Conservation (phyloP, 2,797 vertebrate genomes). For the Darevskia mixta region DNA sequence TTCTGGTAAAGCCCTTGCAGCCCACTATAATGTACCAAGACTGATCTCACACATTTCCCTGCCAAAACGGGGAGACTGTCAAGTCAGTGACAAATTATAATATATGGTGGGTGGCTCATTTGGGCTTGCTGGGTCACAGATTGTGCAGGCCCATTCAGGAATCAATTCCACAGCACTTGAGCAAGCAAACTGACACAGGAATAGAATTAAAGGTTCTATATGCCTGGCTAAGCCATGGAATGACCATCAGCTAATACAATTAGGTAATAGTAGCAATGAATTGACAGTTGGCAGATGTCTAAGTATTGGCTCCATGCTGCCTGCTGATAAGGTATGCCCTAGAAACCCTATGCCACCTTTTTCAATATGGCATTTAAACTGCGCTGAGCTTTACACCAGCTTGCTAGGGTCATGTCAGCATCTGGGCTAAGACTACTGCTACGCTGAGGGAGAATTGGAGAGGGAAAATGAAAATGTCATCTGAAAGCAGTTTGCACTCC, state of each 20-base stretch:
- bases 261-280: not conserved
- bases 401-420: conserved; percentile 18
- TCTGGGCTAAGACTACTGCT: conserved; percentile 3
- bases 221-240: not conserved
- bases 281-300: not conserved
- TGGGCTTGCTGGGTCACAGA: not conserved
- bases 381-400: conserved; percentile 7
- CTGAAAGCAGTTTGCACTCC: not conserved
- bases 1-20: too few relatives aligned
- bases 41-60: not conserved
- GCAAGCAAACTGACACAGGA: not conserved
- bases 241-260: not conserved
- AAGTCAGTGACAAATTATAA: not conserved
- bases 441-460: not conserved
- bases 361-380: conserved; percentile 15
- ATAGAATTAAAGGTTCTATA: not conserved
- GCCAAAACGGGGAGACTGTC: not conserved
- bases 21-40: too few relatives aligned
- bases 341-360: not conserved
- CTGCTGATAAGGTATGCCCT: conserved; percentile 20
- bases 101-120: not conserved
- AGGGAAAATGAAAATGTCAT: conserved; percentile 34
- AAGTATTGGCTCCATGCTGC: not conserved
- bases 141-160: not conserved
- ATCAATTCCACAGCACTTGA: not conserved